Evolutionary conservation across 1,140 invertebrate genomes (phyloP).

Genomic region (Aphelenchoides besseyi): DNA sequence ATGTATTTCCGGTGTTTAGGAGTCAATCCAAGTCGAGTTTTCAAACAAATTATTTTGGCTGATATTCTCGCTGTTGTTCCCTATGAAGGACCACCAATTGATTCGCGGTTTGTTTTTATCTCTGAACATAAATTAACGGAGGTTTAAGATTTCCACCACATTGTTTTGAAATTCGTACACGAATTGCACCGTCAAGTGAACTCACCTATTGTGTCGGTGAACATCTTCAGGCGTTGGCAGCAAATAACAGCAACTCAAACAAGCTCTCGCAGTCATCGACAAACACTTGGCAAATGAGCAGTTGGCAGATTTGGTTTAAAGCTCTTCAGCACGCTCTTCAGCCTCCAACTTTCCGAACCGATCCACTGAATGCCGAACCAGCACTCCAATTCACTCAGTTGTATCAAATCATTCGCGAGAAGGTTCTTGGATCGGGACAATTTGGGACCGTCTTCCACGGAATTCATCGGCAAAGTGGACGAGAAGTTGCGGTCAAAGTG

Average conservation of each 20-base stretch:
- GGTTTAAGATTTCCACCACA: conserved; percentile 55
- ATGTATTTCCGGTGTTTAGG: conserved; percentile 23
- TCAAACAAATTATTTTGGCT: conserved; percentile 52
- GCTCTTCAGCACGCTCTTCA: conserved; percentile 37
- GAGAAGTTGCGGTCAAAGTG: conserved; percentile 87
- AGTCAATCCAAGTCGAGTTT: conserved; percentile 58
- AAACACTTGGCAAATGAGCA: conserved; percentile 35
- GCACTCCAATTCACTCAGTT: conserved; percentile 58
- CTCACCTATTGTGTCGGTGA: conserved; percentile 61
- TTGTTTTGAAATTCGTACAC: conserved; percentile 59
- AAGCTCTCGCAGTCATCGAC: conserved; percentile 41
- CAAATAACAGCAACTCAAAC: conserved; percentile 13
- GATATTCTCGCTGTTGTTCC: conserved; percentile 56
- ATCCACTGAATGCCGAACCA: conserved; percentile 54
- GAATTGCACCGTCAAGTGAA: conserved; percentile 6
- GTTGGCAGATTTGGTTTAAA: conserved; percentile 56
- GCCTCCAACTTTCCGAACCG: conserved; percentile 51
- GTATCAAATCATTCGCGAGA: conserved; percentile 80
- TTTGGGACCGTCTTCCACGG: conserved; percentile 97
- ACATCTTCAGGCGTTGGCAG: conserved; percentile 47
- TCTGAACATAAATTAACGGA: neutral
- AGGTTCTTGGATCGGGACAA: conserved; percentile 93
- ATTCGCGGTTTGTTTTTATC: conserved; percentile 38
- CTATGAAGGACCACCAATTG: conserved; percentile 51
- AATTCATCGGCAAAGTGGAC: conserved; percentile 67